A percentile compares a stretch with the other conserved stretches of the same genome.
Conservation (phyloP, 2,888 invertebrate species). For the Eudasyphora cyanicolor region DNA sequence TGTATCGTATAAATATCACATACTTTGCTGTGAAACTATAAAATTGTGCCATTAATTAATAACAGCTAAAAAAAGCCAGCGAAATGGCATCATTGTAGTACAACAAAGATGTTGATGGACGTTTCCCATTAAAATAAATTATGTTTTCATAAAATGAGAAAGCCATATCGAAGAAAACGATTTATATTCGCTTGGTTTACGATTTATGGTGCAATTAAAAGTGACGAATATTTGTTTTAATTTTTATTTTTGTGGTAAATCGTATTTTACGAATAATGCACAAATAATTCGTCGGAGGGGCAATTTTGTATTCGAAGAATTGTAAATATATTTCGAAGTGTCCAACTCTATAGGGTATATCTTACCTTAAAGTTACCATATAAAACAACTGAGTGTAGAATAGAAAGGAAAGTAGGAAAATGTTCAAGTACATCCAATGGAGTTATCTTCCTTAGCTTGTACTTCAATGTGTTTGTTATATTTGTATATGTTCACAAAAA, state of each 20-base stretch:
- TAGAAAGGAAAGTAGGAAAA: too few species aligned
- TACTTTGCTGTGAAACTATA: not conserved
- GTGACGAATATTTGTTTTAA: not conserved
- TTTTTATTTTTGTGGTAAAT: not conserved
- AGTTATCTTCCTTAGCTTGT: too few species aligned
- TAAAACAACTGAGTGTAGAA: too few species aligned
- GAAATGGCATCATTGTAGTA: not conserved
- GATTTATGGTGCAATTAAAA: conserved; percentile 14
- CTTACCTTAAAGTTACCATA: too few species aligned
- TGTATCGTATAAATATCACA: not conserved
- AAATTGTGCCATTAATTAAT: conserved; percentile 20
- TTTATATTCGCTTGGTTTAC: not conserved
- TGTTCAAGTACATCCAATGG: too few species aligned
- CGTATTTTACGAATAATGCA: not conserved
- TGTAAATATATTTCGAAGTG: too few species aligned
- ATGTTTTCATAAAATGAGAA: not conserved
- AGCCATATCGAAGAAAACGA: not conserved
- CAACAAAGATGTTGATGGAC: conserved; percentile 3
- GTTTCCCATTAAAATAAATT: not conserved
- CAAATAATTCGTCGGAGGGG: too few species aligned
- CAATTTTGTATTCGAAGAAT: too few species aligned
- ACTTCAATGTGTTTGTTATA: too few species aligned
- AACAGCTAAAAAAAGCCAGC: not conserved
- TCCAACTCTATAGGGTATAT: too few species aligned
- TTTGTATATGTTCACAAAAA: too few species aligned